These are phyloP conservation scores for Sakesphorus luctuosus DNA, from an alignment of 2,113 vertebrate species.

Conservation along the genomic window DNA sequence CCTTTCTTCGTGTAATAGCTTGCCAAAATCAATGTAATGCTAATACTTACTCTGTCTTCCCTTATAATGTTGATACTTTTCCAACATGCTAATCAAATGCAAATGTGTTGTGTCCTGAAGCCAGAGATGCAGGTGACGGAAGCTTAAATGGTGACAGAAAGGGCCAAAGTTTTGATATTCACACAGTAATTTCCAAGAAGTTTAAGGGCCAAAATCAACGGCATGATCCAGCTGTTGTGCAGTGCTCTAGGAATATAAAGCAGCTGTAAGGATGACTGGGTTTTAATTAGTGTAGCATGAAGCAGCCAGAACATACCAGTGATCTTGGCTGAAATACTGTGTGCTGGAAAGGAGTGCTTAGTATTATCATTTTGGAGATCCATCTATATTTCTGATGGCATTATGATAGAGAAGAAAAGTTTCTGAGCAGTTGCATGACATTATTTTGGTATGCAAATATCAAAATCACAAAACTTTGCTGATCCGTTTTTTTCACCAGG, in stretches of 20 bases:
- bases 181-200: not conserved
- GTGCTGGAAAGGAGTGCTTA: not conserved
- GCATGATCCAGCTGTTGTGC: slow-evolving; percentile 24
- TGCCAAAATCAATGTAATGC: not conserved
- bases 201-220: not conserved
- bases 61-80: not conserved
- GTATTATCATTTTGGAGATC: not conserved
- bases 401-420: not conserved
- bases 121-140: not conserved
- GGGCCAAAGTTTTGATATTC: not conserved
- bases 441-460: not conserved
- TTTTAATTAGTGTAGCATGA: slow-evolving; percentile 5
- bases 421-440: not conserved
- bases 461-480: not conserved
- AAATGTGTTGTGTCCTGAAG: not conserved
- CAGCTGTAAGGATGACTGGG: slow-evolving; percentile 13
- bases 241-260: slow-evolving; percentile 25
- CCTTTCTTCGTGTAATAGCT: not conserved
- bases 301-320: slow-evolving; percentile 25
- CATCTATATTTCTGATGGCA: not conserved
- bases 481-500: not conserved
- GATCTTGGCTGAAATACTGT: not conserved
- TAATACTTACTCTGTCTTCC: not conserved
- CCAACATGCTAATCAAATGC: not conserved
- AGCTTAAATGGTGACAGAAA: not conserved